These are phyloP conservation scores for Cryptocephalus primarius DNA, from an alignment of 2,888 invertebrate species.

Conservation along the genomic window DNA sequence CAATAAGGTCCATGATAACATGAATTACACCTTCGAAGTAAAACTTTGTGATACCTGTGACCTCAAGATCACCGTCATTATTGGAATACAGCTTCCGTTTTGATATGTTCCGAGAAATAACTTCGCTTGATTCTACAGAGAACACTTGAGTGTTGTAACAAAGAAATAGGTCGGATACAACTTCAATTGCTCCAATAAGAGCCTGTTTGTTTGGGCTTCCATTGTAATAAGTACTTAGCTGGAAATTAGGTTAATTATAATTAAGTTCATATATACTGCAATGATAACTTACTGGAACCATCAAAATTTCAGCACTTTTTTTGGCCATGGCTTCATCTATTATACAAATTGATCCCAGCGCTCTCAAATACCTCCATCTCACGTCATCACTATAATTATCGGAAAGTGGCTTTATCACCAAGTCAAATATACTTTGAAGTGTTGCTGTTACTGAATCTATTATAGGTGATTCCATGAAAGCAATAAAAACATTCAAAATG, in stretches of 20 bases:
- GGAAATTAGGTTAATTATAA: conserved; percentile 2
- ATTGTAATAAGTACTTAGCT: conserved; percentile 11
- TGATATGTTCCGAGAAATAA: conserved; percentile 5
- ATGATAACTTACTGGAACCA: conserved; percentile 18
- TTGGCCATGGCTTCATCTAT: conserved; percentile 17
- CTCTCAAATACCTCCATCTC: conserved; percentile 18
- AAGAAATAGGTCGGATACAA: conserved; percentile 14
- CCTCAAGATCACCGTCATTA: conserved; percentile 8
- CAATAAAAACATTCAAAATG: conserved; percentile 21
- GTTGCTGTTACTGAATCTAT: conserved; percentile 10
- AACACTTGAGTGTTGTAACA: conserved; percentile 13
- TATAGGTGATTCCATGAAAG: conserved; percentile 11
- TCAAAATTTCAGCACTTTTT: conserved; percentile 16
- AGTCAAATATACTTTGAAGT: conserved; percentile 14
- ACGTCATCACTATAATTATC: conserved; percentile 13
- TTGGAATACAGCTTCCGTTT: conserved; percentile 11
- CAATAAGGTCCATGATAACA: conserved; percentile 19
- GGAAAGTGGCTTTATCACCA: conserved; percentile 19
- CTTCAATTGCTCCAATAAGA: conserved; percentile 10
- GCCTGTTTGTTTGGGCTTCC: conserved; percentile 8
- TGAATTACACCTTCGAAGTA: conserved; percentile 14
- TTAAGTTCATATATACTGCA: neutral
- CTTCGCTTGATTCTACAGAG: conserved; percentile 6
- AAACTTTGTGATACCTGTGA: conserved; percentile 8
- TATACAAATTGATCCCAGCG: conserved; percentile 16